phyloP scores from a whole-genome alignment of 2,113 vertebrate genomes.

The Gila orcuttii region DNA sequence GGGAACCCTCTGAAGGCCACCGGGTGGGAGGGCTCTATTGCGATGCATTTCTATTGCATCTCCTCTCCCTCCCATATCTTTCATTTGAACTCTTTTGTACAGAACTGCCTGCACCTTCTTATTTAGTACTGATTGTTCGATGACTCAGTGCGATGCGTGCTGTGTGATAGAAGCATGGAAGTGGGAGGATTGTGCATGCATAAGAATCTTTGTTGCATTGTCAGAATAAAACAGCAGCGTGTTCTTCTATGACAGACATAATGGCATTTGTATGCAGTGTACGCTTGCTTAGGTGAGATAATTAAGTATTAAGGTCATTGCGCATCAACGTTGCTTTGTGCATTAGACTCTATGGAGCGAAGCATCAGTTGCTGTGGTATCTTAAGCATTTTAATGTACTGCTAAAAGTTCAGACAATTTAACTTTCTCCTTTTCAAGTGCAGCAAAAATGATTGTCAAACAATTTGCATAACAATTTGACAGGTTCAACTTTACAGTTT shows the following conservation, averaged over 20 bases:
- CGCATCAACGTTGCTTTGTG: background rate
- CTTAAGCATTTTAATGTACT: background rate
- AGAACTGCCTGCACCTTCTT: slow-evolving; percentile 26
- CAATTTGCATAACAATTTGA: background rate
- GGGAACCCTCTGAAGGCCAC: slow-evolving; percentile 51
- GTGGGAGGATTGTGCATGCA: slow-evolving; percentile 39
- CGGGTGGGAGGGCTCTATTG: slow-evolving; percentile 40
- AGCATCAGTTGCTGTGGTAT: background rate
- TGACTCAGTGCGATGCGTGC: slow-evolving; percentile 38
- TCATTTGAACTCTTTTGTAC: slow-evolving; percentile 31
- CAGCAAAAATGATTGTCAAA: background rate
- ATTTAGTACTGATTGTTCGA: slow-evolving; percentile 40
- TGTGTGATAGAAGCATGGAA: slow-evolving; percentile 37
- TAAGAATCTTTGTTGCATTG: slow-evolving; percentile 35
- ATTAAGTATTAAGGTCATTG: slow-evolving; percentile 3
- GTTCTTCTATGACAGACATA: slow-evolving; percentile 9
- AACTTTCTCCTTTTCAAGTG: background rate
- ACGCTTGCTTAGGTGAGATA: slow-evolving; percentile 4
- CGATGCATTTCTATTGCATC: slow-evolving; percentile 31
- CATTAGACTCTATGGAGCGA: background rate
- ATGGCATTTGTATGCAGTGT: slow-evolving; percentile 11
- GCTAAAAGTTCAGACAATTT: background rate
- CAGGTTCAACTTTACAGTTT: background rate
- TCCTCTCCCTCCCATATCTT: slow-evolving; percentile 20
- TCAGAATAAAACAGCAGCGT: slow-evolving; percentile 21